phyloP scores from a whole-genome alignment of 2,888 invertebrate species.

The Gerris lacustris region DNA sequence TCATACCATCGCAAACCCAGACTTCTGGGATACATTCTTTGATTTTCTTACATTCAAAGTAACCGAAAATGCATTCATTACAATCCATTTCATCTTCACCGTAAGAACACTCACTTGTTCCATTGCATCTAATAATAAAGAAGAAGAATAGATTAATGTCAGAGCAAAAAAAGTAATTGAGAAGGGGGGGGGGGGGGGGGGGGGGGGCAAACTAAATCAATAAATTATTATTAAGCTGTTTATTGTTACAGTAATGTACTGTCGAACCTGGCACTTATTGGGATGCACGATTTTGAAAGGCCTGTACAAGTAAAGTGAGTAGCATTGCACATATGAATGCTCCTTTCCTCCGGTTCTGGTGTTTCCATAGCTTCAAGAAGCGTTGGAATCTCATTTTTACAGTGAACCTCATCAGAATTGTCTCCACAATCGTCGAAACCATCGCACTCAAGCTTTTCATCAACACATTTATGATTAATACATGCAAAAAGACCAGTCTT shows the following conservation, averaged over 20 bases:
- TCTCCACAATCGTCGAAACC: slow-evolving; percentile 35
- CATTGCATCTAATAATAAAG: slow-evolving; percentile 45
- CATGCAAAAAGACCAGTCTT: slow-evolving; percentile 36
- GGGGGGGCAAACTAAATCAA: neutral
- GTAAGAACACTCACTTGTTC: slow-evolving; percentile 53
- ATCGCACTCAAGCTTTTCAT: slow-evolving; percentile 36
- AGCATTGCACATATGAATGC: neutral
- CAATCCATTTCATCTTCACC: slow-evolving; percentile 59
- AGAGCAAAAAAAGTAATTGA: too few relatives aligned
- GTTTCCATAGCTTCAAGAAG: neutral
- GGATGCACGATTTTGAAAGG: neutral
- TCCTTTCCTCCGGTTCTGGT: neutral
- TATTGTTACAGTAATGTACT: neutral
- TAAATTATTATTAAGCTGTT: too few relatives aligned
- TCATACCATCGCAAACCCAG: slow-evolving; percentile 16
- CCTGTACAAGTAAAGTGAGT: neutral
- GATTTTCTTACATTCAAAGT: slow-evolving; percentile 28
- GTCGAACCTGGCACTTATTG: neutral
- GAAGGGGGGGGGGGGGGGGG: too few relatives aligned
- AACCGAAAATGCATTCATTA: slow-evolving; percentile 37
- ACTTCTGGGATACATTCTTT: slow-evolving; percentile 42
- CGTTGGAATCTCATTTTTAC: slow-evolving; percentile 13
- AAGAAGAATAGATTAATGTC: too few relatives aligned
- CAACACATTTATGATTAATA: slow-evolving; percentile 46
- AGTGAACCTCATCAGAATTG: slow-evolving; percentile 35